phyloP scores from a whole-genome alignment of 2,888 invertebrate genomes.

The Ormyrus nitidulus region DNA sequence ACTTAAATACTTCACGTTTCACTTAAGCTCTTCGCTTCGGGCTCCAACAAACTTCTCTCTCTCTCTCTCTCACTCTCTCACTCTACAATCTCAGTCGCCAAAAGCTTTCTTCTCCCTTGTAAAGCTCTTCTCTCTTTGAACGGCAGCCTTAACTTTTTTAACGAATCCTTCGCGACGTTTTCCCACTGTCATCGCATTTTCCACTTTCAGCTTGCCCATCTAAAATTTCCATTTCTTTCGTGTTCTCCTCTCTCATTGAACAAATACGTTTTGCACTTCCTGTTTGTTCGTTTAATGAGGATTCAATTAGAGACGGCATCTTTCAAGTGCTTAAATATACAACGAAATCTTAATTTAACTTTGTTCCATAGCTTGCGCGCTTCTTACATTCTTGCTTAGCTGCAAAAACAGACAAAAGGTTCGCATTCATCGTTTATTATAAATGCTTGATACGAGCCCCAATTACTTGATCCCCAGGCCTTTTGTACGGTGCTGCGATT shows the following conservation, averaged over 20 bases:
- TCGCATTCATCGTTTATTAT: too few relatives aligned
- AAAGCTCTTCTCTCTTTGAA: slow-evolving; percentile 53
- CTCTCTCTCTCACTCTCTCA: too few relatives aligned
- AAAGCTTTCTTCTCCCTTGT: slow-evolving; percentile 55
- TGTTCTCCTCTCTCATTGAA: neutral
- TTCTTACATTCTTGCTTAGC: too few relatives aligned
- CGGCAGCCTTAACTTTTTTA: slow-evolving; percentile 54
- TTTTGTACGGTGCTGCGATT: too few relatives aligned
- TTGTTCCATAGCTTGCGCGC: too few relatives aligned
- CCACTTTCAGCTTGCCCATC: slow-evolving; percentile 29
- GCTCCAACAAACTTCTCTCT: slow-evolving; percentile 54
- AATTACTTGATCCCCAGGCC: too few relatives aligned
- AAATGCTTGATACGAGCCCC: too few relatives aligned
- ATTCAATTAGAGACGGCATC: too few relatives aligned
- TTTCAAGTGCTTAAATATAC: too few relatives aligned
- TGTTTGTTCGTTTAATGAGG: too few relatives aligned
- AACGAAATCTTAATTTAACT: too few relatives aligned
- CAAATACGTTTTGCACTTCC: neutral
- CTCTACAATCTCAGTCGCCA: slow-evolving; percentile 53
- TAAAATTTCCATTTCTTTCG: slow-evolving; percentile 34
- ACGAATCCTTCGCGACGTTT: slow-evolving; percentile 54
- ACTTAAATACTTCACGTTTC: slow-evolving; percentile 61
- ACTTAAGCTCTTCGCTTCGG: slow-evolving; percentile 57
- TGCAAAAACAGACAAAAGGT: too few relatives aligned
- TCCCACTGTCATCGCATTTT: slow-evolving; percentile 47